Evolutionary conservation across 2,888 invertebrate species (phyloP), one percentile per base, ranked within the genome.

Genomic region (Caenorhabditis imperialis): DNA sequence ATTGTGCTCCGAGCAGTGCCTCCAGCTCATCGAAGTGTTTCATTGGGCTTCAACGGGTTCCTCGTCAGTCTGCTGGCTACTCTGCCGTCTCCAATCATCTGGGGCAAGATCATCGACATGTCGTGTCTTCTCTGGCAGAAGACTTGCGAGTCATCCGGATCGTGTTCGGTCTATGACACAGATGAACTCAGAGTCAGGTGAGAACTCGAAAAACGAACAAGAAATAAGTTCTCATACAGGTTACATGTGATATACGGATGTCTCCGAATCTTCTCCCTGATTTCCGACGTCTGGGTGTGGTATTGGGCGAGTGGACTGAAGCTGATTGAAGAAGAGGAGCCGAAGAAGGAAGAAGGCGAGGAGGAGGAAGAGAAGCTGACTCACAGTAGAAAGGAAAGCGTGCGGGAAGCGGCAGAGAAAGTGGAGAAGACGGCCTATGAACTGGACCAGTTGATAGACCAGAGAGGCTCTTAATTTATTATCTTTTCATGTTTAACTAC

Each of bases 141-240:
- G 37, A 81, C 82, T 5, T 89, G 89, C 70, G 87, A 83, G 5
- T 77, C 60, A 1, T 72, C 72, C n/a, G 89, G 89, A 5, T 85
- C 88, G 4, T 89, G 89, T 62, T 86, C 88, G 69, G 72, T 89
- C 10, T 89, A 89, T 76, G 88, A 88, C 60, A 88, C 88, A 22
- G 78, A 79, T 44, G 72, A 82, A n/a, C 79, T 89, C 53, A 78
- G 88, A 67, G 58, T 85, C 50, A 75, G 86, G 87, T 86, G 30
- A 54, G 77, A 18, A n/a, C 25, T 37, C 12, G 37, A 45, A 50
- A 12, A 14, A 44, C 5, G 42, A 33, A 53, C 6, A 14, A 50
- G n/a, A 8, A 6, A 30, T 25, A 35, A 42, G 20, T 20, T 38
- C n/a, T 22, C 22, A 50, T 38, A 44, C 47, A 79, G 81, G 44